Conservation (phyloP, 2,113 vertebrate genomes). For the Nymphicus hollandicus region DNA sequence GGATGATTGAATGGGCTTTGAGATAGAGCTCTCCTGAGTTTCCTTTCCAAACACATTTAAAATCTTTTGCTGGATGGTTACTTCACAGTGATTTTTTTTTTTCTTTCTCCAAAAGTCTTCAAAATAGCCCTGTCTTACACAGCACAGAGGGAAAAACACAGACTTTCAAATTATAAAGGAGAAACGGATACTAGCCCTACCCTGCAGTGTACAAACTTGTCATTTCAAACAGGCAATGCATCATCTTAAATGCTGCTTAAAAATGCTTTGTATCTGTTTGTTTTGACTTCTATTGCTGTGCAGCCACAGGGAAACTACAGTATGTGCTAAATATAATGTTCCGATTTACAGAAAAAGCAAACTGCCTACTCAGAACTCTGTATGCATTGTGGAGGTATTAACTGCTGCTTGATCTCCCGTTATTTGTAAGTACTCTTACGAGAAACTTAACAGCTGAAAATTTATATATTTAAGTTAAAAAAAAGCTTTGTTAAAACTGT, state of each 20-base stretch:
- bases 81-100: not conserved
- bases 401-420: not conserved
- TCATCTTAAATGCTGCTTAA: conserved; percentile 20
- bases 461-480: not conserved
- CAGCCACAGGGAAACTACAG: conserved; percentile 8
- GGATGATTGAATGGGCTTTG: conserved; percentile 32
- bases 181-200: not conserved
- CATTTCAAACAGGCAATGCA: not conserved
- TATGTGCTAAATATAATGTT: conserved; percentile 23
- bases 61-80: not conserved
- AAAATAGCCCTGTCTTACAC: not conserved
- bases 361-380: not conserved
- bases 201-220: not conserved
- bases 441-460: not conserved
- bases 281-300: conserved; percentile 33
- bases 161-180: conserved; percentile 40
- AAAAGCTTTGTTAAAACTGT: not conserved
- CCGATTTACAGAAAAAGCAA: conserved; percentile 41
- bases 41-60: not conserved
- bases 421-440: not conserved
- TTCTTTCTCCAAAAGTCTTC: not conserved
- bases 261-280: conserved; percentile 38
- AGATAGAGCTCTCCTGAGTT: not conserved
- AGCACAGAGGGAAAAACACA: not conserved
- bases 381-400: conserved; percentile 7